These are phyloP conservation scores for Loris lydekkerianus DNA, from an alignment of 2,797 vertebrate species.

Conservation along the genomic window DNA sequence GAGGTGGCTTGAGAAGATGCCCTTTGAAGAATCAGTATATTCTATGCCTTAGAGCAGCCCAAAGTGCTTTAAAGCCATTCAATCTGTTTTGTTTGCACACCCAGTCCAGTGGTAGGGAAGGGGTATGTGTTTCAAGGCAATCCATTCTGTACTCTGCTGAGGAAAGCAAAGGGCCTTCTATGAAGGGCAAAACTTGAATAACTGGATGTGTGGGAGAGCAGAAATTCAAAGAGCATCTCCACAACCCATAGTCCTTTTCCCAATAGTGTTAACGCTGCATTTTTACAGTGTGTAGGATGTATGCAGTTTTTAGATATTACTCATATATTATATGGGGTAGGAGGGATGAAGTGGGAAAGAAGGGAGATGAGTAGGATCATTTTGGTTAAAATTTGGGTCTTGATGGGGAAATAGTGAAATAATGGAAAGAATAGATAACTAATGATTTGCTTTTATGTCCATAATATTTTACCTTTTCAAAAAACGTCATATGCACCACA, in stretches of 20 bases:
- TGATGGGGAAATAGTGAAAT: slow-evolving; percentile 64
- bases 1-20: slow-evolving; percentile 87
- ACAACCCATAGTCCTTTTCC: slow-evolving; percentile 87
- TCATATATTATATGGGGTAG: slow-evolving; percentile 83
- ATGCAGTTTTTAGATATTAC: slow-evolving; percentile 87
- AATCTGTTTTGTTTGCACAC: slow-evolving; percentile 80
- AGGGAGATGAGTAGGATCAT: slow-evolving; percentile 71
- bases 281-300: slow-evolving; percentile 89
- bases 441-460: slow-evolving; percentile 71
- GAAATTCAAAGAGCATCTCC: slow-evolving; percentile 86
- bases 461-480: slow-evolving; percentile 76
- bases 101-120: slow-evolving; percentile 76
- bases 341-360: slow-evolving; percentile 69
- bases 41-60: slow-evolving; percentile 85
- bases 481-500: slow-evolving; percentile 71
- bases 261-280: slow-evolving; percentile 88
- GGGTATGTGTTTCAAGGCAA: slow-evolving; percentile 74
- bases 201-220: slow-evolving; percentile 81
- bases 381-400: slow-evolving; percentile 73
- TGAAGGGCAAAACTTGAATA: slow-evolving; percentile 81
- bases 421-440: slow-evolving; percentile 60
- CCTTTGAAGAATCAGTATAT: slow-evolving; percentile 88
- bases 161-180: slow-evolving; percentile 82
- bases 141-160: slow-evolving; percentile 66
- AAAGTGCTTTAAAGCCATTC: slow-evolving; percentile 81